Percentiles rank a stretch among this genome's conserved stretches.
phyloP scores from a whole-genome alignment of 2,888 invertebrate species.

The Margaritifera margaritifera region DNA sequence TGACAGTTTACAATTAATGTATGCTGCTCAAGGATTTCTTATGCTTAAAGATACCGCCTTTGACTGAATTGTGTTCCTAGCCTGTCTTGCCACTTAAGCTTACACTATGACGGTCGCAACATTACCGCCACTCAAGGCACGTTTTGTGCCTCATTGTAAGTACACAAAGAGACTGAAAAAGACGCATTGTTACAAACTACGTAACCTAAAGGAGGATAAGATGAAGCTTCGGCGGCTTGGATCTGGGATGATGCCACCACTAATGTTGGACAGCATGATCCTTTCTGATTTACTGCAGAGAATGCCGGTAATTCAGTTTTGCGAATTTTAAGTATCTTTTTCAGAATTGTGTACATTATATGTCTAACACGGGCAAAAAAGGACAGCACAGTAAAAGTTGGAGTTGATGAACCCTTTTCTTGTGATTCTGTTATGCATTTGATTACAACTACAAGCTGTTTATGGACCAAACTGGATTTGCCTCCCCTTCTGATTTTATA shows the following conservation, averaged over 20 bases:
- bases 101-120: slow-evolving; percentile 32
- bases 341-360: neutral
- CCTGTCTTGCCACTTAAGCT: too few species aligned
- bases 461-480: slow-evolving; percentile 7
- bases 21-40: too few species aligned
- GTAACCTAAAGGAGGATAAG: slow-evolving; percentile 29
- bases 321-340: neutral
- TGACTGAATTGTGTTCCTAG: too few species aligned
- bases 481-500: neutral
- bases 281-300: slow-evolving; percentile 48
- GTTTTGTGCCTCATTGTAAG: slow-evolving; percentile 14
- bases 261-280: slow-evolving; percentile 54
- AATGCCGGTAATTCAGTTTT: slow-evolving; percentile 33
- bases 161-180: slow-evolving; percentile 27
- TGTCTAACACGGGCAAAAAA: too few species aligned
- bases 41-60: too few species aligned
- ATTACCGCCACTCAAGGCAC: slow-evolving; percentile 18
- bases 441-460: slow-evolving; percentile 5
- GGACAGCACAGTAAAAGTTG: neutral
- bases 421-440: neutral
- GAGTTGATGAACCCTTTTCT: neutral
- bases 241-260: slow-evolving; percentile 48
- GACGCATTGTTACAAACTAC: slow-evolving; percentile 39
- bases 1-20: too few species aligned
- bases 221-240: slow-evolving; percentile 52